Conservation (phyloP, 2,797 vertebrate species). For the Tenualosa thibaudeaui region DNA sequence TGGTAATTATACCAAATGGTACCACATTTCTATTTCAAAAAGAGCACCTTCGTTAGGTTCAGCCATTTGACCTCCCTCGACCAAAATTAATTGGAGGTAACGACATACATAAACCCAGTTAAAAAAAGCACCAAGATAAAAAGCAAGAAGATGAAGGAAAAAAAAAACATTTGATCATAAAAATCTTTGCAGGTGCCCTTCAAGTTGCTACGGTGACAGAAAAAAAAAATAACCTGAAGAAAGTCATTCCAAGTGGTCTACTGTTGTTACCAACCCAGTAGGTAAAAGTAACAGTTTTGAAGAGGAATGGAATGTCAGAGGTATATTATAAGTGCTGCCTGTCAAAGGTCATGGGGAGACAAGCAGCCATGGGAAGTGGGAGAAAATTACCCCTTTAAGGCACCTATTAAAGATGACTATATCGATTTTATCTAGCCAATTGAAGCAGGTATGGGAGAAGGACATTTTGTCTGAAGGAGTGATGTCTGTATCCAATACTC, state of each 20-base stretch:
- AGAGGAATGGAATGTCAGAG: conserved; percentile 36
- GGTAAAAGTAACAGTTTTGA: conserved; percentile 44
- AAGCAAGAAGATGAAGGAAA: neutral
- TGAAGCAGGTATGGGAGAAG: conserved; percentile 27
- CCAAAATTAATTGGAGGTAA: neutral
- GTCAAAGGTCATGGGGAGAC: conserved; percentile 47
- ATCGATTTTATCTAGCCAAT: conserved; percentile 40
- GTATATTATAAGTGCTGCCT: conserved; percentile 43
- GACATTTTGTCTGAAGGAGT: conserved; percentile 33
- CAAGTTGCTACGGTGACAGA: neutral
- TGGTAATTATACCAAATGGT: neutral
- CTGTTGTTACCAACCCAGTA: conserved; percentile 38
- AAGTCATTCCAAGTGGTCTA: conserved; percentile 32
- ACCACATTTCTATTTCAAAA: neutral
- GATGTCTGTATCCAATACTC: neutral
- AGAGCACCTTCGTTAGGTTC: neutral
- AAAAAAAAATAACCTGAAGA: conserved; percentile 11
- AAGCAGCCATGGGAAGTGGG: conserved; percentile 23
- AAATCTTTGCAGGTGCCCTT: neutral
- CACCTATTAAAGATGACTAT: conserved; percentile 40
- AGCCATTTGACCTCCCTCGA: neutral
- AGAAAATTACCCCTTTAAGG: conserved; percentile 33
- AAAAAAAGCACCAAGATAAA: neutral
- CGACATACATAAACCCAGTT: neutral
- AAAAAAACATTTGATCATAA: neutral